A percentile compares a stretch with the other conserved stretches of the same genome.
Evolutionary conservation across 2,113 vertebrate genomes (phyloP).

Genomic region (Edolisoma coerulescens): DNA sequence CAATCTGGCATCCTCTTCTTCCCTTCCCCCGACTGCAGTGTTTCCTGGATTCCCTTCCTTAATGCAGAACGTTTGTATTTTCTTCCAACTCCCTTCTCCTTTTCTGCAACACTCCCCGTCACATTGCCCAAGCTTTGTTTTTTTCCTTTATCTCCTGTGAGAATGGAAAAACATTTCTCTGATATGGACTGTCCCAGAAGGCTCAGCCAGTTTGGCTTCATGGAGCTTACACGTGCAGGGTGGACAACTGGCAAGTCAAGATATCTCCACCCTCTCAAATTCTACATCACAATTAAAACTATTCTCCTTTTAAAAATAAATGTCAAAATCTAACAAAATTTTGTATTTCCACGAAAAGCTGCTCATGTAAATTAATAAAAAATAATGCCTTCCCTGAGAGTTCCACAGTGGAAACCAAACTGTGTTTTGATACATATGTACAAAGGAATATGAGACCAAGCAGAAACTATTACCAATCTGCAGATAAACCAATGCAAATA

Average conservation of each 20-base stretch:
- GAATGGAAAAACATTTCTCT: neutral
- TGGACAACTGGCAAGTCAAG: neutral
- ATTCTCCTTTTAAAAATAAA: neutral
- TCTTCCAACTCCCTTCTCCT: neutral
- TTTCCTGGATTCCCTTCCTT: neutral
- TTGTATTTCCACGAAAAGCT: neutral
- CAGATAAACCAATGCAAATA: neutral
- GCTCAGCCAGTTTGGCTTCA: neutral
- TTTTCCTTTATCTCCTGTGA: neutral
- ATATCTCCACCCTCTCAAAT: neutral
- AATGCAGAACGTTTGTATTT: neutral
- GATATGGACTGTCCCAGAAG: neutral
- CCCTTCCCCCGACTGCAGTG: neutral
- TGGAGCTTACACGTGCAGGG: neutral
- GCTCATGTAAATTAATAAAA: neutral
- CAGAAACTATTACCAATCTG: neutral
- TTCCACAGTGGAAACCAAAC: neutral
- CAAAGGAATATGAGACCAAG: neutral
- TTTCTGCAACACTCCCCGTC: neutral
- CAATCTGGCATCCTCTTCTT: neutral
- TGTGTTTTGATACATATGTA: neutral
- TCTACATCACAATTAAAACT: neutral
- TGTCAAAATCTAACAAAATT: neutral
- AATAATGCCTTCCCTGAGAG: neutral
- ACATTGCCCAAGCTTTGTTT: neutral